phyloP scores from a whole-genome alignment of 30 jellyfish, hydroid and myxozoan species.

The Aurelia aurita region DNA sequence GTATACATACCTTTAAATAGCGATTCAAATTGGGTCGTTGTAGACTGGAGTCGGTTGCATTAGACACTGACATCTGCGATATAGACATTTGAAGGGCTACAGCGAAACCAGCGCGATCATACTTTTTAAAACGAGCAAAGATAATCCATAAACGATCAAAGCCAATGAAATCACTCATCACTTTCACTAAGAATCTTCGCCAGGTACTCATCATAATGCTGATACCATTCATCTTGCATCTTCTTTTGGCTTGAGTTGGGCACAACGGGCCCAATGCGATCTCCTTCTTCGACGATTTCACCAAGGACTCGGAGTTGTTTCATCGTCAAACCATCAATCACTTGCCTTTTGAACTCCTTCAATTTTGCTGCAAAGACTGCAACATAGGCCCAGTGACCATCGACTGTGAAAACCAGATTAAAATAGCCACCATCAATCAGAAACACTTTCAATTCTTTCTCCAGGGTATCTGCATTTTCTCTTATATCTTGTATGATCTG shows the following conservation, averaged over 20 bases:
- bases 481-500: slow-evolving; percentile 26
- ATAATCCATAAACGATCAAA: too few relatives aligned
- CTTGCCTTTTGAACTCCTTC: background rate
- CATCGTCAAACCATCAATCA: background rate
- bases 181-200: background rate
- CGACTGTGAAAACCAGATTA: slow-evolving; percentile 20
- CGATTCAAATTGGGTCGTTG: too few relatives aligned
- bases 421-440: slow-evolving; percentile 32
- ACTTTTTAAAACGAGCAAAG: too few relatives aligned
- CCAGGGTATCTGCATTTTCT: slow-evolving; percentile 39
- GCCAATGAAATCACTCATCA: background rate
- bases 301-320: slow-evolving; percentile 26
- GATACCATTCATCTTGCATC: slow-evolving; percentile 58
- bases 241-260: slow-evolving; percentile 5
- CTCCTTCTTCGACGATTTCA: slow-evolving; percentile 27
- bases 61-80: too few relatives aligned
- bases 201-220: slow-evolving; percentile 19
- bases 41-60: too few relatives aligned
- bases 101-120: too few relatives aligned
- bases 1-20: too few relatives aligned
- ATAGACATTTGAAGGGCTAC: too few relatives aligned
- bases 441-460: slow-evolving; percentile 19
- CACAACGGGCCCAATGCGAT: slow-evolving; percentile 7
- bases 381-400: slow-evolving; percentile 48
- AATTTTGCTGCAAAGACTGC: background rate